Evolutionary conservation across 1,140 invertebrate species (phyloP), one percentile per base, ranked within the genome.

Genomic region (Drosophila obscura): DNA sequence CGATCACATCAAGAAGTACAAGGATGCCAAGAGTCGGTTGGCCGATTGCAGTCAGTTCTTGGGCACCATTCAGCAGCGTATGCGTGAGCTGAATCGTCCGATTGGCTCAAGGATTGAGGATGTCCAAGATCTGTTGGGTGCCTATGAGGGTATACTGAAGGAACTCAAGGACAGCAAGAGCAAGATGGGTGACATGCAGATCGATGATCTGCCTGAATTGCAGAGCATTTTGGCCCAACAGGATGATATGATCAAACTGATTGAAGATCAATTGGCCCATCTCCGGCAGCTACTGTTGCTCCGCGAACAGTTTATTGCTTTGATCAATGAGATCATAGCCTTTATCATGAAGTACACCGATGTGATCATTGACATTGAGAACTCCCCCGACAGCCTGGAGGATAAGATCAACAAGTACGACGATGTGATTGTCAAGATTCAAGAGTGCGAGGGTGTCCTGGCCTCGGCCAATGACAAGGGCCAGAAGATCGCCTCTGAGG

Each of bases 391-490:
- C 43, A 94, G 96, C 0, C 94, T 96, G 4, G 95, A 97, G 89
- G 96, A 97, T 39, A 98, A 98, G 90, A 96, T 99, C 44, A 96
- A 96, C 75, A 95, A 95, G 64, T 98, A 98, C 76, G 95, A 97
- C 90, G 96, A 97, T 76, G 95, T 96, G 0, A 96, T 97, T 72
- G 85, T 94, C 0, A 96, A 96, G 83, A 97, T 97, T 48, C 96
- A 97, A 92, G 96, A 97, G 83, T 97, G 96, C 90, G 97, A 98
- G 90, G 97, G 96, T n/a, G 93, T 96, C 8, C 91, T 98, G 7
- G 96, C 96, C 1, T 95, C 96, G 19, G 97, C 97, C 0, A 95
- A 95, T 19, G 97, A 98, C 79, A 98, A 98, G 92, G 97, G 97
- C 1, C 96, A 97, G 87, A 96, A 97, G 90, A 98, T 99, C 24